phyloP scores from a whole-genome alignment of 2,888 invertebrate species.

The Phanerotoma sp. region DNA sequence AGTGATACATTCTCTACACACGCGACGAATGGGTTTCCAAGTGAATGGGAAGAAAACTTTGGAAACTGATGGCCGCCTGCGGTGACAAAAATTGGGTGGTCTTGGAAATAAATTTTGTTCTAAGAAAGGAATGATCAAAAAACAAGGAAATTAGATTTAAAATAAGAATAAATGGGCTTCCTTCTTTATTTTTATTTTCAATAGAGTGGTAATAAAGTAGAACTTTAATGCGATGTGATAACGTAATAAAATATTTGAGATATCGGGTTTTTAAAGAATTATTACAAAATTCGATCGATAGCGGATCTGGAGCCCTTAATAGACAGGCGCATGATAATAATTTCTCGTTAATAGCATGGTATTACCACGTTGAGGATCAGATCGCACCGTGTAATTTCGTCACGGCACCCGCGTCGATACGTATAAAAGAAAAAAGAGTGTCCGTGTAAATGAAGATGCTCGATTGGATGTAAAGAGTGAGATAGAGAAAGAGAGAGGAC shows the following conservation, averaged over 20 bases:
- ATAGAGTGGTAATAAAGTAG: no score
- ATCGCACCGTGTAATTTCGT: constrained; percentile 49
- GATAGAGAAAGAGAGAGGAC: constrained; percentile 1
- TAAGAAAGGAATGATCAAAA: no score
- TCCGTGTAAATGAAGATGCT: not conserved
- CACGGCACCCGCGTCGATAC: constrained; percentile 35
- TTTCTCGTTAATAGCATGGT: constrained; percentile 49
- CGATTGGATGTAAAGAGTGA: not conserved
- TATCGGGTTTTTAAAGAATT: no score
- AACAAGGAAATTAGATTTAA: no score
- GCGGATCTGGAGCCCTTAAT: constrained; percentile 42
- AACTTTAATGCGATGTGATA: no score
- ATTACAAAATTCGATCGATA: constrained; percentile 26
- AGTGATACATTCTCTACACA: no score
- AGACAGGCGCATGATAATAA: constrained; percentile 43
- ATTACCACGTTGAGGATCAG: constrained; percentile 41
- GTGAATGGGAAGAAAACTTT: constrained; percentile 29
- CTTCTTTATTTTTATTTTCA: no score
- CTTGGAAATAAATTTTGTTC: no score
- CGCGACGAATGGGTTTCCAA: no score
- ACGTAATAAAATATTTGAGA: no score
- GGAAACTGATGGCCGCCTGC: constrained; percentile 37
- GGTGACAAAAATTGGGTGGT: constrained; percentile 23
- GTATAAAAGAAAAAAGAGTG: constrained; percentile 2
- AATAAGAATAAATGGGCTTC: no score